Base-by-base conservation (phyloP, 2,888 invertebrate genomes). In the Scaptomyza reducta region DNA sequence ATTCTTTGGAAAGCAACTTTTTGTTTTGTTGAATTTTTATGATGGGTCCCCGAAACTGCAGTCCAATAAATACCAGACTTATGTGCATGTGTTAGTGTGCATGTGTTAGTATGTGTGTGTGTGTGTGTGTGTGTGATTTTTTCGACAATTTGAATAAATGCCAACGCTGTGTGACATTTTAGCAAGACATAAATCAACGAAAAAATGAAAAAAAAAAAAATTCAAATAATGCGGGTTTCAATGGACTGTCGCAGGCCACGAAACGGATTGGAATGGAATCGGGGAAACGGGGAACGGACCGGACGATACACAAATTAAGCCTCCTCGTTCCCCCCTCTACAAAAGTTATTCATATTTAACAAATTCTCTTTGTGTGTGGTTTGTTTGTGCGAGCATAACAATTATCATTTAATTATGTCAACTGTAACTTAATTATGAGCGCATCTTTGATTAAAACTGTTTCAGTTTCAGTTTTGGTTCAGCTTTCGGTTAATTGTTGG, bases 331-430 rank as follows among this genome's bases (percentile, higher is more conserved):
- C 31, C 33, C 13, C 33, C 35, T n/a, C n/a, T 6, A n/a, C 35
- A 35, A n/a, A 33, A 41, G 41, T 38, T 70, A 64, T 25, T 72
- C 16, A 49, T 59, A 54, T 42, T 57, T 58, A 49, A 69, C 56
- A 62, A 11, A 55, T 22, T 46, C 33, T 16, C 35, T 40, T 40
- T 11, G 29, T 18, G 22, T 46, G 40, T 59, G 29, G 41, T 40
- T 14, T 62, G 63, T 53, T 31, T 53, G 46, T 66, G 45, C 53
- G 68, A 63, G 50, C 74, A 65, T 46, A 85, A 82, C 83, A 83
- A 87, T 89, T 88, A 86, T 88, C 74, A 84, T 84, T 87, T 84
- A 86, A 88, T 82, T 87, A 88, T 88, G 88, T 88, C 88, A 89
- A 89, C 88, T 88, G 83, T 83, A 89, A 89, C 82, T 88, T 88